Base-by-base conservation (phyloP, 2,888 invertebrate species). In the Monoplex corrugatus region DNA sequence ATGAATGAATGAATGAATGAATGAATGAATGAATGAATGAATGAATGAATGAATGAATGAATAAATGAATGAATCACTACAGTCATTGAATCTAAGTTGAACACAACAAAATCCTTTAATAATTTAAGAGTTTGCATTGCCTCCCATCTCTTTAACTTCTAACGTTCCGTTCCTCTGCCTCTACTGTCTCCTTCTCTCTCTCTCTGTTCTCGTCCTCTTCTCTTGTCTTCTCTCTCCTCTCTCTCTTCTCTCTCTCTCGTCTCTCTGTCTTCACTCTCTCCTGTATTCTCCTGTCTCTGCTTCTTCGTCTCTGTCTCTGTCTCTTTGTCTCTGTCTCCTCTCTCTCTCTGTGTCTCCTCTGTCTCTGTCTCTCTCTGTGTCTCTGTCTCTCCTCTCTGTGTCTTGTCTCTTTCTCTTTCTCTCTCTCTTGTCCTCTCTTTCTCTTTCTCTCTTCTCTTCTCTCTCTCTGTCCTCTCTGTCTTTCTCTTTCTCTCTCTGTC, bases 191-290 rank as follows among this genome's bases (percentile, higher is more conserved):
- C 40, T 5, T 83, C 83, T 83, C n/a, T 83, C 83, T 83, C 45
- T 83, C 83, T 83, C 45, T 83, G 45, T 83, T 32, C 45, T 45
- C 45, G 6, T 83, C 83, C 45, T 32, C 45, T 45, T 83, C 45
- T 83, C 83, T 83, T 2, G 44, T 45, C 45, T 32, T 83, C 19
- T 83, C 45, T 83, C n/a, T 72, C 19, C n/a, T 50, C 50, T 50
- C 50, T 50, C 43, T 80, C 78, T 40, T 40, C 23, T 8, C 23
- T 23, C 40, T 23, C 40, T 28, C 40, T 5, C 40, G 2, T 43
- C 23, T 40, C 23, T 40, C 23, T 40, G 19, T 40, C 23, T 40
- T 23, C 28, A 16, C 19, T 19, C n/a, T n/a, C n/a, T 13, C n/a
- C 0, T 45, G 23, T 45, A 6, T 83, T 23, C 45, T 5, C n/a